phyloP scores from a whole-genome alignment of 2,113 vertebrate genomes.

The Syngnathoides biaculeatus region DNA sequence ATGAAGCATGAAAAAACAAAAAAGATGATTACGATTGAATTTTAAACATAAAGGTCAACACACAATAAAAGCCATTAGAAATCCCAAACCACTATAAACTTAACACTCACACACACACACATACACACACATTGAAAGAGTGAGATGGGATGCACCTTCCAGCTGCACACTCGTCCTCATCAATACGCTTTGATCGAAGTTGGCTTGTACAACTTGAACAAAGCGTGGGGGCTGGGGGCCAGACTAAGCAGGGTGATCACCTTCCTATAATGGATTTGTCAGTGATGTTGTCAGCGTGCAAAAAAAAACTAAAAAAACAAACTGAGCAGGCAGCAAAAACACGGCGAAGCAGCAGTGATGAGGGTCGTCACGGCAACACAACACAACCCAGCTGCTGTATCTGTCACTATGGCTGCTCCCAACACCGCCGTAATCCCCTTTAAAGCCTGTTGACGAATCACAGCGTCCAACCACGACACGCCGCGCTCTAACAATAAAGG shows the following conservation, averaged over 20 bases:
- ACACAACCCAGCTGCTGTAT: constrained; percentile 51
- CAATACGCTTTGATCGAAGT: constrained; percentile 64
- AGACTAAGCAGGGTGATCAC: constrained; percentile 32
- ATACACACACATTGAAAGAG: constrained; percentile 18
- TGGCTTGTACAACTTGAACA: constrained; percentile 58
- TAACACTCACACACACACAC: constrained; percentile 17
- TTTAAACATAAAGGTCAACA: too few relatives aligned
- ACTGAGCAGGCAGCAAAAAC: not conserved
- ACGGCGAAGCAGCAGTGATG: not conserved
- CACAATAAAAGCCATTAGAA: too few relatives aligned
- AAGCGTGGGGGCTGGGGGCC: constrained; percentile 13
- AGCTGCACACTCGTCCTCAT: constrained; percentile 63
- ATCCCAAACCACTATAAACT: not conserved
- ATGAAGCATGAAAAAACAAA: too few relatives aligned
- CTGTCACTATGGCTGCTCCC: constrained; percentile 54
- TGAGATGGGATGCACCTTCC: constrained; percentile 44
- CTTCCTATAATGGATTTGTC: constrained; percentile 23
- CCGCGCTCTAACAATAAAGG: constrained; percentile 63
- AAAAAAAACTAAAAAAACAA: not conserved
- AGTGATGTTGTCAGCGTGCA: not conserved
- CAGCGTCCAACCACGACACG: constrained; percentile 56
- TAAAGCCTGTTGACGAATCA: constrained; percentile 66
- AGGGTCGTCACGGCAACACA: constrained; percentile 32
- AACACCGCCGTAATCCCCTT: constrained; percentile 61
- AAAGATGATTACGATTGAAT: too few relatives aligned